phyloP scores from a whole-genome alignment of 2,113 vertebrate genomes.

The Myotis yumanensis region DNA sequence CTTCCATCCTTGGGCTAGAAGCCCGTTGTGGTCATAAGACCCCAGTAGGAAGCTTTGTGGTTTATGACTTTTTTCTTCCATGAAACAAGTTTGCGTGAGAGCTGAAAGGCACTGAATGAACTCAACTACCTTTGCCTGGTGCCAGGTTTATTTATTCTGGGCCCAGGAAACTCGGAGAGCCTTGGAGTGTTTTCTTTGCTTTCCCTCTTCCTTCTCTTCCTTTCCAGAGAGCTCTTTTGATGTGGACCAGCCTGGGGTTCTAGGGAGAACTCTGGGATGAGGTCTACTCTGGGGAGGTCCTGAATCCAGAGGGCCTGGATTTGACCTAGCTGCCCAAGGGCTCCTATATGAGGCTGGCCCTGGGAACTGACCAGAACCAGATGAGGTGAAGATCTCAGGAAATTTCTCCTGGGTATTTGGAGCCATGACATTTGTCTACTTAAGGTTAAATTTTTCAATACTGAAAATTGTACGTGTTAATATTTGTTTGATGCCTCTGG shows the following conservation, averaged over 20 bases:
- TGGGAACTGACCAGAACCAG: background rate
- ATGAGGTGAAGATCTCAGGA: background rate
- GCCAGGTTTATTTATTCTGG: background rate
- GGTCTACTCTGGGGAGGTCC: background rate
- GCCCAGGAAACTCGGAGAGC: background rate
- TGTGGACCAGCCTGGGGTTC: background rate
- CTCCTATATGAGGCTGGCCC: background rate
- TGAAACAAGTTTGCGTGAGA: background rate
- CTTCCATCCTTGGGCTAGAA: background rate
- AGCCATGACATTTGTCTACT: background rate
- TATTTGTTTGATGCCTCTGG: background rate
- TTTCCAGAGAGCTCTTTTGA: background rate
- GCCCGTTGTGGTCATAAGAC: constrained; percentile 2
- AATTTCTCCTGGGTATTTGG: constrained; percentile 7
- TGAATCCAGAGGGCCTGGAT: background rate
- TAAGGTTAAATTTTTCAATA: constrained; percentile 38
- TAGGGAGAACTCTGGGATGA: background rate
- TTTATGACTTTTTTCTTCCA: constrained; percentile 16
- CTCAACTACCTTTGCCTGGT: background rate
- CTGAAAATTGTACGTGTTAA: constrained; percentile 2
- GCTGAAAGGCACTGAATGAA: background rate
- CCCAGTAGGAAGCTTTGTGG: background rate
- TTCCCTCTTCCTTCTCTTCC: background rate
- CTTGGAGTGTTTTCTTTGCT: background rate
- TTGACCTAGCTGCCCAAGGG: background rate